Conservation (phyloP, 2,888 invertebrate genomes). For the Phortica okadai region DNA sequence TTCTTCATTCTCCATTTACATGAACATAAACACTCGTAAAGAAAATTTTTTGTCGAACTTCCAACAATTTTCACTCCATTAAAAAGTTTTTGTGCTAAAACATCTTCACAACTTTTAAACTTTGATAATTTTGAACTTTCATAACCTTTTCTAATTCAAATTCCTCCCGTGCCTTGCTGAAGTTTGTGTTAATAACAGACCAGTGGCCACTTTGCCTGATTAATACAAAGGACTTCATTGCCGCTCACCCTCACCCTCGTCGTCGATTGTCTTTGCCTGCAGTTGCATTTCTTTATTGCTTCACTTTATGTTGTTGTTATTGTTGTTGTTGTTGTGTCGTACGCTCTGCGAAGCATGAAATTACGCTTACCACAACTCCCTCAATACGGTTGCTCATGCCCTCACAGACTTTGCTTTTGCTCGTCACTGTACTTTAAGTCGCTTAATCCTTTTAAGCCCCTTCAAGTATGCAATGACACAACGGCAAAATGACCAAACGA, state of each 20-base stretch:
- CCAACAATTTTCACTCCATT: background rate
- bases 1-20: too few relatives aligned
- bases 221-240: background rate
- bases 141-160: background rate
- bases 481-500: background rate
- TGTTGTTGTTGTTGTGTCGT: background rate
- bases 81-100: background rate
- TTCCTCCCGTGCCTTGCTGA: too few relatives aligned
- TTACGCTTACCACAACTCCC: conserved; percentile 18
- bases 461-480: conserved; percentile 46
- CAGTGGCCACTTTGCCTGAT: conserved; percentile 16
- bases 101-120: background rate
- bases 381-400: background rate
- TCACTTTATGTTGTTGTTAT: background rate
- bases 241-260: background rate
- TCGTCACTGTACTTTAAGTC: conserved; percentile 39
- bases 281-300: conserved; percentile 13
- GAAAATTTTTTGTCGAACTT: background rate
- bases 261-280: background rate
- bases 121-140: background rate
- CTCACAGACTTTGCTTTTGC: background rate
- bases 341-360: conserved; percentile 28
- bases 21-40: background rate
- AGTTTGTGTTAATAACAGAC: background rate
- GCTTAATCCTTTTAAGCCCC: conserved; percentile 39